A percentile compares a stretch with the other conserved stretches of the same genome.
Conservation (phyloP, 1,140 invertebrate species). For the Drosophila carrolli region DNA sequence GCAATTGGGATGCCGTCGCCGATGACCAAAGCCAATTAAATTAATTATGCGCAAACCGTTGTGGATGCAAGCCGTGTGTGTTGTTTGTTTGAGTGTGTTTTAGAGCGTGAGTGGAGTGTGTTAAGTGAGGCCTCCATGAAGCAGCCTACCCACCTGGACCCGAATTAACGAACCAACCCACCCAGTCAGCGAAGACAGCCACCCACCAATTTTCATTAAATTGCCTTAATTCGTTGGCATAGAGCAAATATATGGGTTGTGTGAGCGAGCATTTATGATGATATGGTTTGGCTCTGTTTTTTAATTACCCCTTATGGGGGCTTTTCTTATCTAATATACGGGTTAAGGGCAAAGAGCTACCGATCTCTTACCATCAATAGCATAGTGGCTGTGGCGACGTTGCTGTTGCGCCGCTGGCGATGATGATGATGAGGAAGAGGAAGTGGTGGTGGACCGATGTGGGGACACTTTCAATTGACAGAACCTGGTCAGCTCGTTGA, state of each 20-base stretch:
- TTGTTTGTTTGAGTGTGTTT: slow-evolving; percentile 31
- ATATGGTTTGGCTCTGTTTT: slow-evolving; percentile 24
- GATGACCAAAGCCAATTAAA: slow-evolving; percentile 73
- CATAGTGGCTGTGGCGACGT: slow-evolving; percentile 51
- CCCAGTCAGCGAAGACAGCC: slow-evolving; percentile 22
- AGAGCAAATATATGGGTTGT: slow-evolving; percentile 35
- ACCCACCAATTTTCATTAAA: slow-evolving; percentile 42
- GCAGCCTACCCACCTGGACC: slow-evolving; percentile 24
- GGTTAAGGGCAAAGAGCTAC: slow-evolving; percentile 34
- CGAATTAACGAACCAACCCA: slow-evolving; percentile 30
- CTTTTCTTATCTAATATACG: slow-evolving; percentile 9
- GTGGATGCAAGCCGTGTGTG: slow-evolving; percentile 33
- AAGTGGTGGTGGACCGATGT: slow-evolving; percentile 8
- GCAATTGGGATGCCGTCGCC: slow-evolving; percentile 28
- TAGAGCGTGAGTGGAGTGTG: slow-evolving; percentile 33
- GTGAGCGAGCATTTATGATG: slow-evolving; percentile 33
- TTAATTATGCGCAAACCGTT: slow-evolving; percentile 64
- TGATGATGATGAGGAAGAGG: slow-evolving; percentile 11
- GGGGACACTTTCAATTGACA: slow-evolving; percentile 72
- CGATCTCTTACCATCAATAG: slow-evolving; percentile 66
- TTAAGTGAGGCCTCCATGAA: slow-evolving; percentile 50
- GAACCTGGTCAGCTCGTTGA: slow-evolving; percentile 78
- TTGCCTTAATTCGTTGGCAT: slow-evolving; percentile 49
- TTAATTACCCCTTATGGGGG: slow-evolving; percentile 49
- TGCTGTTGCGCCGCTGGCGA: slow-evolving; percentile 18